Percentiles rank a stretch among this genome's conserved stretches.
Evolutionary conservation across 2,797 vertebrate genomes (phyloP).

Genomic region (Coregonus suidteri): DNA sequence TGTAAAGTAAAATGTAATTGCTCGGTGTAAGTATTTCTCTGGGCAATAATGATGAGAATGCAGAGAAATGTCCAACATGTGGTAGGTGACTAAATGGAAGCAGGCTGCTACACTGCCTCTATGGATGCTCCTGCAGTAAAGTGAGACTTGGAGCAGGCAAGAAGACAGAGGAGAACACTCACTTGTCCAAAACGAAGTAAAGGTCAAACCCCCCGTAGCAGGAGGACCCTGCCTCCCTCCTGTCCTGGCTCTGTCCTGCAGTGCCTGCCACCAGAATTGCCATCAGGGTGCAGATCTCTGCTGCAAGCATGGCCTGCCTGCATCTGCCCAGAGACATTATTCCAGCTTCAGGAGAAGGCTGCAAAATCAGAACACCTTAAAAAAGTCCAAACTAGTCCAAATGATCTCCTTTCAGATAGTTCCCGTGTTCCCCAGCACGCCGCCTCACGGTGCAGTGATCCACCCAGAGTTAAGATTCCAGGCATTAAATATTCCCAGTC

Average conservation of each 20-base stretch:
- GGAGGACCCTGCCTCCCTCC: constrained; percentile 84
- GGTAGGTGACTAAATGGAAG: neutral
- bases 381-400: constrained; percentile 22
- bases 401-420: neutral
- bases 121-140: neutral
- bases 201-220: constrained; percentile 98
- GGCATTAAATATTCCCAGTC: constrained; percentile 40
- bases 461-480: constrained; percentile 27
- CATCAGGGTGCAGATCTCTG: constrained; percentile 73
- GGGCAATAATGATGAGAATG: too few species aligned
- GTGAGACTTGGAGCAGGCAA: too few species aligned
- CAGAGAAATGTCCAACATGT: neutral
- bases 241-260: constrained; percentile 75
- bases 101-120: too few species aligned
- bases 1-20: neutral
- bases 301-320: constrained; percentile 61
- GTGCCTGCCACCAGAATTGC: constrained; percentile 70
- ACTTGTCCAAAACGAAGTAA: constrained; percentile 99
- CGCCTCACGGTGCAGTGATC: constrained; percentile 33
- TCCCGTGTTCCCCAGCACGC: constrained; percentile 2
- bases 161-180: constrained; percentile 70
- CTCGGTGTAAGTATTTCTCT: neutral
- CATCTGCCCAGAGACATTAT: constrained; percentile 66
- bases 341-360: constrained; percentile 26
- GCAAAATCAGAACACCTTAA: constrained; percentile 22